Conservation (phyloP, 2,113 vertebrate genomes). For the Eidolon helvum region DNA sequence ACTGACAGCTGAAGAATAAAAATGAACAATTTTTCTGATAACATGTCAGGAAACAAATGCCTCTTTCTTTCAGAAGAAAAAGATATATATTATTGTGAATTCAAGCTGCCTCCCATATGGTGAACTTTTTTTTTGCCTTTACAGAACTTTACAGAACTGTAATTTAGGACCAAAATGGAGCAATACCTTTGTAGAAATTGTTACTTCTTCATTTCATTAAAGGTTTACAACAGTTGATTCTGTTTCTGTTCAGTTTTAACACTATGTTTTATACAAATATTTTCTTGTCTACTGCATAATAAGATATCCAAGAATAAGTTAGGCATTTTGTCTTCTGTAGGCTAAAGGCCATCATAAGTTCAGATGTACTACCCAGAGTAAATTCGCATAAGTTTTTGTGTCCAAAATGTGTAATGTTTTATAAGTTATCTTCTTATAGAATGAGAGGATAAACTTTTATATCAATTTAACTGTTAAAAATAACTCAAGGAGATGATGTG, state of each 20-base stretch:
- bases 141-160: conserved; percentile 55
- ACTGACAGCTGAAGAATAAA: conserved; percentile 71
- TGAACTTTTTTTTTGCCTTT: conserved; percentile 42
- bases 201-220: conserved; percentile 57
- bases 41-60: conserved; percentile 68
- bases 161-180: conserved; percentile 66
- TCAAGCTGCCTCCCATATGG: background rate
- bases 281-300: conserved; percentile 8
- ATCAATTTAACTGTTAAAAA: conserved; percentile 36
- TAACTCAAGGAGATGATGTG: background rate
- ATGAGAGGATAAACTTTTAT: background rate
- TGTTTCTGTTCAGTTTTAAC: conserved; percentile 54
- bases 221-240: conserved; percentile 50
- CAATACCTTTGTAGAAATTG: conserved; percentile 60
- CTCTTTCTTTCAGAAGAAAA: conserved; percentile 60
- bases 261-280: conserved; percentile 27
- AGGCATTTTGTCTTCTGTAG: background rate
- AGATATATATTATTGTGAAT: conserved; percentile 33
- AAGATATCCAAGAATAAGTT: conserved; percentile 48
- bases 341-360: background rate
- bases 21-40: conserved; percentile 72
- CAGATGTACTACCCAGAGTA: background rate
- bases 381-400: background rate
- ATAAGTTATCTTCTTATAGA: background rate
- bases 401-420: background rate